These are phyloP conservation scores for Connochaetes taurinus DNA, from an alignment of 2,113 vertebrate genomes.

Conservation along the genomic window DNA sequence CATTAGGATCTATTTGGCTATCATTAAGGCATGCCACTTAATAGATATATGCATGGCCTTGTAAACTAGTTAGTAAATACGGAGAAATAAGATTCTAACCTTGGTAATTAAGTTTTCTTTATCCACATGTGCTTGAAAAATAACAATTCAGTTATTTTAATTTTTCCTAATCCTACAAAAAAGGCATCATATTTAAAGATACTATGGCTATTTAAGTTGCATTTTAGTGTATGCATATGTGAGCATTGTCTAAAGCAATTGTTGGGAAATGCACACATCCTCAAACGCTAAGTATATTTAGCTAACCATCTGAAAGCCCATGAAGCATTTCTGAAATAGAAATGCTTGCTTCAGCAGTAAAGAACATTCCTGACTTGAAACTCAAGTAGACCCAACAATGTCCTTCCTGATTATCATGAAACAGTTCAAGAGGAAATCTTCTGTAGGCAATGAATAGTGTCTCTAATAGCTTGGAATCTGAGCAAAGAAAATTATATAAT, in stretches of 20 bases:
- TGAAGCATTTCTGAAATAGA: slow-evolving; percentile 67
- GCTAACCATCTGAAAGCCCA: slow-evolving; percentile 56
- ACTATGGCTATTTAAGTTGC: slow-evolving; percentile 8
- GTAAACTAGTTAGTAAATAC: not conserved
- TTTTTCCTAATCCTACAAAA: slow-evolving; percentile 31
- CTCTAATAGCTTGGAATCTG: slow-evolving; percentile 39
- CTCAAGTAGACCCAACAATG: slow-evolving; percentile 58
- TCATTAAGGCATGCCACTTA: not conserved
- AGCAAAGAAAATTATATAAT: slow-evolving; percentile 32
- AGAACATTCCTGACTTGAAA: slow-evolving; percentile 73
- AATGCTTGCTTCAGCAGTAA: slow-evolving; percentile 69
- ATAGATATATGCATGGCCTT: not conserved
- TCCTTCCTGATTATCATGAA: slow-evolving; percentile 57
- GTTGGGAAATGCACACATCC: slow-evolving; percentile 59
- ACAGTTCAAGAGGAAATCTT: not conserved
- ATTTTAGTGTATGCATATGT: slow-evolving; percentile 41
- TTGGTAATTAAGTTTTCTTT: slow-evolving; percentile 3
- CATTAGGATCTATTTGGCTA: not conserved
- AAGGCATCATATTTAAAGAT: slow-evolving; percentile 1
- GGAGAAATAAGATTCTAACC: not conserved
- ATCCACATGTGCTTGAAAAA: slow-evolving; percentile 3
- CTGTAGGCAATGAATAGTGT: slow-evolving; percentile 44
- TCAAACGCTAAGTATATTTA: slow-evolving; percentile 69
- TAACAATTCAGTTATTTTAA: not conserved
- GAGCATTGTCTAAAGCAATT: slow-evolving; percentile 65